Evolutionary conservation across 2,113 vertebrate genomes (phyloP), one percentile per base, ranked within the genome.

Genomic region (Agelaius tricolor): DNA sequence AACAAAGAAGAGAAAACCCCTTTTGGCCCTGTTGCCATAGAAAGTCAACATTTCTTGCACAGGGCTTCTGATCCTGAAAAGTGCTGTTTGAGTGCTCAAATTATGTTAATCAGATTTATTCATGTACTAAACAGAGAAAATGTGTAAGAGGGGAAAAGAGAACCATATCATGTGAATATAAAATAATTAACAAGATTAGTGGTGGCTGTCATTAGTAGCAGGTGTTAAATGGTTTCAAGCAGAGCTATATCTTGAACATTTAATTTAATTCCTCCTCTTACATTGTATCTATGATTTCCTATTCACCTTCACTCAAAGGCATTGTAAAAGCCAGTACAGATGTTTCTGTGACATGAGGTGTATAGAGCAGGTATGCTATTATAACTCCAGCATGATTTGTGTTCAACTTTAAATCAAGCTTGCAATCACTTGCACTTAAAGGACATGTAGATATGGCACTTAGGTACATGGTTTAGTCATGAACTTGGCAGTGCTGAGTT

Each of bases 371-470:
- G 9, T 44, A 33, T 30, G 51, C 39, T 51, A 6, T 21, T 67
- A 7, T 46, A 79, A 82, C 26, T n/a, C 24, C 63, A 43, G 44
- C n/a, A 44, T 37, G 66, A 37, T 37, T 84, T 65, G 24, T 75
- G 66, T 75, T 78, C 61, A 51, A 76, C 14, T 86, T 91, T 66
- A 58, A 82, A 65, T 52, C 49, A 73, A 39, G 7, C n/a, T 51
- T 90, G 58, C 28, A 72, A 24, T 65, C 13, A 73, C 22, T 66
- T 77, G 43, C 26, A 49, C 80, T 76, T 76, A 59, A 72, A 67
- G 17, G 4, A 80, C 2, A 0, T 13, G 15, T n/a, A 47, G 35
- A n/a, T 1, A 0, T 15, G 37, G 20, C 1, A 1, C 28, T 73
- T 46, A 44, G 35, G 55, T 54, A 65, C 30, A 9, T 5, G 8